Evolutionary conservation across 2,797 vertebrate species (phyloP), one percentile per base, ranked within the genome.

Genomic region (Platalea minor): DNA sequence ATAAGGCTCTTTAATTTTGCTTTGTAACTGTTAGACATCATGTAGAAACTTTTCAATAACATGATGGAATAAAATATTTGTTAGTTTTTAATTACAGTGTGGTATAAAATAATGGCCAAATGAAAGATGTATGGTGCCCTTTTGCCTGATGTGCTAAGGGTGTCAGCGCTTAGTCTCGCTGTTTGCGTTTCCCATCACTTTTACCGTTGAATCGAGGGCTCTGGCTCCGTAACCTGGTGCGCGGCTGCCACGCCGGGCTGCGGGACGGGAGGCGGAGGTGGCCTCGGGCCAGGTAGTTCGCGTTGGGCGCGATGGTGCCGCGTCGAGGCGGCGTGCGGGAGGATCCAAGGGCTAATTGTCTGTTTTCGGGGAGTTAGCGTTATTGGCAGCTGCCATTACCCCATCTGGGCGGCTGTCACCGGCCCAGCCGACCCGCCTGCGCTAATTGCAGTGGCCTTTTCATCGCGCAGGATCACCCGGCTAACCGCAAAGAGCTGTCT

Each of bases 371-470:
- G 98, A 98, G 98, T 97, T 98, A 97, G 98, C 97, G 97, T 99
- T 99, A 99, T 99, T 99, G 99, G 99, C 99, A 99, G 98, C 98
- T 99, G 99, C 99, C 99, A 99, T 98, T 98, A 97, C 98, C 95
- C 98, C 90, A 96, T 97, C 97, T 96, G 57, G 97, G 98, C 96
- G 94, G 95, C 98, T 98, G 98, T 98, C 97, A 99, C 98, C 89
- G 39, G 98, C 98, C 98, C 98, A 98, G 98, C 97, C 97, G 98
- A 98, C 98, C 98, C 94, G 97, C 97, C 98, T 93, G 97, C 97
- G 97, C 99, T 99, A 99, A 99, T 99, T 99, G 99, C 99, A 96
- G 98, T 99, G 99, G 99, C 99, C 99, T 99, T 99, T 99, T 99
- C 99, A 99, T 99, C 98, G 99, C 98, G 98, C 98, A 97, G 98